phyloP scores from a whole-genome alignment of 2,888 invertebrate species.

The Machimus atricapillus region DNA sequence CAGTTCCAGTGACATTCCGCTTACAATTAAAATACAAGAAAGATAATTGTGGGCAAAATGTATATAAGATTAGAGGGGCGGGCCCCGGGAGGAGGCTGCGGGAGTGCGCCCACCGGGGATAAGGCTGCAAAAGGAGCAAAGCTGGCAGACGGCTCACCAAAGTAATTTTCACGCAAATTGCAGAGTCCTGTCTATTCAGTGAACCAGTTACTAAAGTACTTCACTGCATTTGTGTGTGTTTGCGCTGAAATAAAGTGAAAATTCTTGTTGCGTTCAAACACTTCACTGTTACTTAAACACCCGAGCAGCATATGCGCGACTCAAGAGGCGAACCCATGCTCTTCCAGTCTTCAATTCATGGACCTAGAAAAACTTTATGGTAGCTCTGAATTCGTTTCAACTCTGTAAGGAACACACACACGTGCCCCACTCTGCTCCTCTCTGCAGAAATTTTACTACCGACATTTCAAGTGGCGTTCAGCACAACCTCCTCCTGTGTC shows the following conservation, averaged over 20 bases:
- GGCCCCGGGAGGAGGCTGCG: background rate
- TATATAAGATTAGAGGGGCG: conserved; percentile 30
- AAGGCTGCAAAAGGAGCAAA: conserved; percentile 5
- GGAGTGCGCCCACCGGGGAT: background rate
- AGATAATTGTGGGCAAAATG: conserved; percentile 35
- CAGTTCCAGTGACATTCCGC: background rate
- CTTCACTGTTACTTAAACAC: conserved; percentile 45
- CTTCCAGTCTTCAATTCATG: background rate
- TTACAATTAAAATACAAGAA: background rate
- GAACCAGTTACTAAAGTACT: conserved; percentile 43
- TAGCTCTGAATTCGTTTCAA: background rate
- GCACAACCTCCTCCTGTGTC: conserved; percentile 21
- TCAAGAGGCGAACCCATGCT: conserved; percentile 21
- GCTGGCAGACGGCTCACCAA: conserved; percentile 24
- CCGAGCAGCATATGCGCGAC: conserved; percentile 21
- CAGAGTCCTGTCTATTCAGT: conserved; percentile 42
- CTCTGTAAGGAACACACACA: background rate
- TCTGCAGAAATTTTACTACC: conserved; percentile 10
- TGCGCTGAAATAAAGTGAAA: conserved; percentile 45
- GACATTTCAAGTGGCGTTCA: conserved; percentile 12
- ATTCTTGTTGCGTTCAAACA: conserved; percentile 46
- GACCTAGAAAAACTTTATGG: conserved; percentile 29
- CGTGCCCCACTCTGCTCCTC: background rate
- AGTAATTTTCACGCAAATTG: conserved; percentile 34
- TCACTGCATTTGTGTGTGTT: conserved; percentile 23